These are phyloP conservation scores for Aurelia sp. DNA, from an alignment of 30 jellyfish, hydroid and myxozoan genomes.

Conservation along the genomic window DNA sequence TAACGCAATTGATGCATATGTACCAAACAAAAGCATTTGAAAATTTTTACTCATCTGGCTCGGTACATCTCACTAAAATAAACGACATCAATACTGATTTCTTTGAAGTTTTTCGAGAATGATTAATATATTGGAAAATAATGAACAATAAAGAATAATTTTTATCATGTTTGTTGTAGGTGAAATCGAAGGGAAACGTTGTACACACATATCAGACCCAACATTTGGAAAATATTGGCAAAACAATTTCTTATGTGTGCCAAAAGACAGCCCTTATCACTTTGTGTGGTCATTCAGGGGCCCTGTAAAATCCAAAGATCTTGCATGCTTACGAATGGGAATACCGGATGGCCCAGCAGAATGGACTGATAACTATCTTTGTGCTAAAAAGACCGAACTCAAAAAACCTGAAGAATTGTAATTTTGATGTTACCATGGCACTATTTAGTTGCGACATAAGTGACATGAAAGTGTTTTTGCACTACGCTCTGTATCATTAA, in stretches of 20 bases:
- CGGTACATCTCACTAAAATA: too few relatives aligned
- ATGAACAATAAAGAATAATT: too few relatives aligned
- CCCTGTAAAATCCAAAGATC: constrained; percentile 36
- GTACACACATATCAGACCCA: constrained; percentile 72
- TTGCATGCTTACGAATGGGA: constrained; percentile 67
- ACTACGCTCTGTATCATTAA: too few relatives aligned
- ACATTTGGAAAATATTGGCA: constrained; percentile 75
- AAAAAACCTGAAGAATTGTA: neutral
- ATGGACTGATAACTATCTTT: constrained; percentile 74
- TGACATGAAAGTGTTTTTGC: neutral
- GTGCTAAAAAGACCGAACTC: constrained; percentile 36
- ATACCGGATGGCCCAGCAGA: constrained; percentile 78
- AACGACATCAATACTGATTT: too few relatives aligned
- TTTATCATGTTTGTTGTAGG: constrained; percentile 7
- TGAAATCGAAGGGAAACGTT: constrained; percentile 46
- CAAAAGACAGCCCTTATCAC: constrained; percentile 79
- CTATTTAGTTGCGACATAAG: neutral
- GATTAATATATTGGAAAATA: too few relatives aligned
- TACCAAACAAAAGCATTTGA: too few relatives aligned
- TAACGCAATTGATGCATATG: too few relatives aligned
- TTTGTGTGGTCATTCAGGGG: constrained; percentile 84
- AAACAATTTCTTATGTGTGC: constrained; percentile 71
- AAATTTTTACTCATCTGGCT: too few relatives aligned
- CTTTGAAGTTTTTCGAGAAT: too few relatives aligned
- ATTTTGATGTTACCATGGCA: neutral